Base-by-base conservation (phyloP, 2,888 invertebrate species). In the Dryomyza anilis region DNA sequence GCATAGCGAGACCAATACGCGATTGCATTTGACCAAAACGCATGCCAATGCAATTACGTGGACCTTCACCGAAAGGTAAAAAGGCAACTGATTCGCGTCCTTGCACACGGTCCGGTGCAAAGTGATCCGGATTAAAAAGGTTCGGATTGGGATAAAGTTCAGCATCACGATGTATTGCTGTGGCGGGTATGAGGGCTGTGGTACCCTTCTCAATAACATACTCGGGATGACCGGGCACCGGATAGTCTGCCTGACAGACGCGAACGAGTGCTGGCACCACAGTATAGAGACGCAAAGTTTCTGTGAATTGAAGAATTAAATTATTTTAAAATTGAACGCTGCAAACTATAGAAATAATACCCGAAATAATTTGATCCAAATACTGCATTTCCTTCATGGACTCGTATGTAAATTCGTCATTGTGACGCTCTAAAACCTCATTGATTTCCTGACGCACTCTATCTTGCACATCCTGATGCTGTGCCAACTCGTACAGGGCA, bases 71-170 rank as follows among this genome's bases (percentile, higher is more conserved):
- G 30, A 82, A 82, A 0, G 80, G 75, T 46, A 82, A 58, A 76
- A 76, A 81, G 8, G 77, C 71, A 1, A 76, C 72, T 0, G 78
- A 74, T 55, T 86, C 86, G 52, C 87, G 76, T 43, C 83, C 83
- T 0, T 84, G 79, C 62, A 86, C 87, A 53, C 85, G 85, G 65
- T 87, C 86, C 1, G 84, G 79, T 0, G 84, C 78, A 75, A 89
- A 89, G 68, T 89, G 82, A 1, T 89, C 87, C 0, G 89, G 89
- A 61, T 87, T 84, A 64, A 89, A 89, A 27, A 80, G 84, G 1
- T 86, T 82, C 0, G 90, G 89, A 1, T 89, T 82, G 0, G 83
- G 83, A 67, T 81, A 86, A 39, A 81, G 73, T 8, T 80, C 70
- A 2, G 81, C 79, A 68, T 88, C 88, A 73, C 85, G 85, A 63